Evolutionary conservation across 2,888 invertebrate species (phyloP).

Genomic region (Xiphydria camelus): DNA sequence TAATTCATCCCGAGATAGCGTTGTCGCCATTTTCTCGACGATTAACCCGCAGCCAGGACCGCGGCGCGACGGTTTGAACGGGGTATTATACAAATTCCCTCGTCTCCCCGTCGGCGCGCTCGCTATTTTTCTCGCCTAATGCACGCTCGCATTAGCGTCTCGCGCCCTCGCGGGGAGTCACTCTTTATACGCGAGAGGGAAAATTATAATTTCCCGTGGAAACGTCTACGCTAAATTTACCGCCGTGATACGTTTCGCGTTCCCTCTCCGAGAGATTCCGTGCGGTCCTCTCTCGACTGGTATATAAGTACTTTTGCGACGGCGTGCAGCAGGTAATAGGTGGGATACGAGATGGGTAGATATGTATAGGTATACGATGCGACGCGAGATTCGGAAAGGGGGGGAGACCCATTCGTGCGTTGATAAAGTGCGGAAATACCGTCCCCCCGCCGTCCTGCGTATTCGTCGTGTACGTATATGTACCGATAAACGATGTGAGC

Average conservation of each 20-base stretch:
- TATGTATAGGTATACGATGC: constrained; percentile 36
- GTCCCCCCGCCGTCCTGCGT: too few relatives aligned
- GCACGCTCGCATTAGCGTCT: constrained; percentile 42
- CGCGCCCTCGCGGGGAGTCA: too few relatives aligned
- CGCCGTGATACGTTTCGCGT: constrained; percentile 25
- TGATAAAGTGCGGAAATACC: too few relatives aligned
- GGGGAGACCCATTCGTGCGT: too few relatives aligned
- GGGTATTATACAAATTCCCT: constrained; percentile 32
- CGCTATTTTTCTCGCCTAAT: constrained; percentile 42
- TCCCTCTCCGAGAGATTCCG: too few relatives aligned
- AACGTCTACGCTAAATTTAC: constrained; percentile 37
- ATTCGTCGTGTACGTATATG: too few relatives aligned
- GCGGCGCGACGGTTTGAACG: constrained; percentile 18
- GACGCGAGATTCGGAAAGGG: constrained; percentile 29
- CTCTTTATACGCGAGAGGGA: constrained; percentile 35
- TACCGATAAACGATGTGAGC: too few relatives aligned
- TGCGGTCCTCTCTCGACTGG: too few relatives aligned
- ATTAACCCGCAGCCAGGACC: constrained; percentile 25
- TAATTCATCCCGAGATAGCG: constrained; percentile 28
- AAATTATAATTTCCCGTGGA: constrained; percentile 44
- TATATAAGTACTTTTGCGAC: too few relatives aligned
- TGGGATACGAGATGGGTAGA: too few relatives aligned
- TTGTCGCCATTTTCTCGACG: constrained; percentile 36
- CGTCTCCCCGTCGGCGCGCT: constrained; percentile 14
- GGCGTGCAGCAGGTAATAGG: too few relatives aligned